These are phyloP conservation scores for Lissocephala sabroskyi DNA, from an alignment of 2,888 invertebrate species.

Conservation along the genomic window DNA sequence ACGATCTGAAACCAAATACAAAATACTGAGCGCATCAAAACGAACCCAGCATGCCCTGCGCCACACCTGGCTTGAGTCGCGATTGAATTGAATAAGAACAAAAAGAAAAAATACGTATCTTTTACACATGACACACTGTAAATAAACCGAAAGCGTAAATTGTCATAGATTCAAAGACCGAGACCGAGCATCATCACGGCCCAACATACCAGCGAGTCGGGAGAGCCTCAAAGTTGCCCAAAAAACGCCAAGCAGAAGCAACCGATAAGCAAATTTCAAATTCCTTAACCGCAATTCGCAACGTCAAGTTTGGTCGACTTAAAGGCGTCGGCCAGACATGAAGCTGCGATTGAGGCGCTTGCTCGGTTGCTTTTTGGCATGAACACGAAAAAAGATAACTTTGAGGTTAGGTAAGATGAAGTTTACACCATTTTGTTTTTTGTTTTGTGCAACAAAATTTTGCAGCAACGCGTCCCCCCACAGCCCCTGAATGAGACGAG, in stretches of 20 bases:
- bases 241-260: slow-evolving; percentile 15
- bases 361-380: no score
- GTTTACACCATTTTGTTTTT: slow-evolving; percentile 29
- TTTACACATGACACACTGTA: slow-evolving; percentile 44
- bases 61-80: slow-evolving; percentile 65
- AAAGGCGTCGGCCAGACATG: slow-evolving; percentile 44
- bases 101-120: no score
- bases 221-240: no score
- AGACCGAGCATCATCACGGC: no score
- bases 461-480: slow-evolving; percentile 36
- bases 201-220: no score
- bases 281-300: slow-evolving; percentile 35
- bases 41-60: slow-evolving; percentile 56
- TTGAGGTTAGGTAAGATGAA: slow-evolving; percentile 53
- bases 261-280: not conserved
- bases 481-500: slow-evolving; percentile 13
- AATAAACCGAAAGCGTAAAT: slow-evolving; percentile 37
- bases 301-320: slow-evolving; percentile 43
- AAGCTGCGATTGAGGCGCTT: slow-evolving; percentile 25
- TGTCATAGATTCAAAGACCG: no score
- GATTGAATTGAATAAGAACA: slow-evolving; percentile 56
- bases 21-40: slow-evolving; percentile 3
- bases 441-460: slow-evolving; percentile 12
- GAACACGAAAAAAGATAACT: no score
- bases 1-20: not conserved